phyloP scores from a whole-genome alignment of 2,888 invertebrate genomes.

The Lysandra bellargus region DNA sequence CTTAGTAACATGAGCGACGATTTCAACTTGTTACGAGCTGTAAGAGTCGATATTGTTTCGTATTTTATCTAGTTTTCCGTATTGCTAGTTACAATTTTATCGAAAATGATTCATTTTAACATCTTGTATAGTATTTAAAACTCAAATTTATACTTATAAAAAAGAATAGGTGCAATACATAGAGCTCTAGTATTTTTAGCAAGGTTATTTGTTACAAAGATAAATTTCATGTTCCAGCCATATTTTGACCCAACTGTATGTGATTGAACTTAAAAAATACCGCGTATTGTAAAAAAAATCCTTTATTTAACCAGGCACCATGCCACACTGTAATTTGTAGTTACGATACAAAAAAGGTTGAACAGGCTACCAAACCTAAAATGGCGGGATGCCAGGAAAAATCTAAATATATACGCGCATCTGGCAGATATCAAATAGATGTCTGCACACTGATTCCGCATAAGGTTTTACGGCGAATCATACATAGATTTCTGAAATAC shows the following conservation, averaged over 20 bases:
- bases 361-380: background rate
- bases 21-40: background rate
- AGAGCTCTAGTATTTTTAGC: no score
- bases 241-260: no score
- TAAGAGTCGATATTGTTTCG: background rate
- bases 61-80: no score
- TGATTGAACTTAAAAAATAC: no score
- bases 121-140: no score
- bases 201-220: no score
- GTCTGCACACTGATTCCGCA: conserved; percentile 22
- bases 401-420: conserved; percentile 27
- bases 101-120: no score
- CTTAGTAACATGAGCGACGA: background rate
- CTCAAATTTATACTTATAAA: no score
- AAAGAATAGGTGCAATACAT: no score
- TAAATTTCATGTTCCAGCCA: no score
- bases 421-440: conserved; percentile 21
- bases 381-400: conserved; percentile 22
- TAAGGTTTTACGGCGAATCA: background rate
- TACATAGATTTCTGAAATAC: background rate
- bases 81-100: no score
- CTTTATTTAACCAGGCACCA: background rate
- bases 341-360: background rate
- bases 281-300: background rate
- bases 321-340: background rate